Evolutionary conservation across 2,113 vertebrate species (phyloP).

Genomic region (Perccottus glenii): DNA sequence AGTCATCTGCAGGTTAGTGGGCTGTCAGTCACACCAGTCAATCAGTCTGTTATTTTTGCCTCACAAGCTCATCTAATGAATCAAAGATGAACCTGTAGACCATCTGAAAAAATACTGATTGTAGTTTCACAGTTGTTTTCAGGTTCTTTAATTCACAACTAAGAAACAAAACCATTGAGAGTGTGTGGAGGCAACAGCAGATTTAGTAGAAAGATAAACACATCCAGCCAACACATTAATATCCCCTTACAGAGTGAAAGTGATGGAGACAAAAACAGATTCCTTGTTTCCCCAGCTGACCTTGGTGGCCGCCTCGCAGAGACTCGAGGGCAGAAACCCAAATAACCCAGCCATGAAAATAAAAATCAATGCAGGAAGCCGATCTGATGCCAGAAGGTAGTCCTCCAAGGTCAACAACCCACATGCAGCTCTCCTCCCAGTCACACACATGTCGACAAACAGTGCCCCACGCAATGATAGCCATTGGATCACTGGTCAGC

Average conservation of each 20-base stretch:
- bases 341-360: constrained; percentile 73
- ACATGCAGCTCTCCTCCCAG: constrained; percentile 52
- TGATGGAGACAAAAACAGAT: constrained; percentile 56
- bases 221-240: constrained; percentile 25
- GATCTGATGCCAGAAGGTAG: constrained; percentile 73
- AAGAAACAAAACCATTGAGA: background rate
- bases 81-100: background rate
- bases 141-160: background rate
- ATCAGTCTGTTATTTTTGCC: background rate
- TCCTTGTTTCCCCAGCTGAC: constrained; percentile 56
- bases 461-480: constrained; percentile 21
- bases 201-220: constrained; percentile 14
- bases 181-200: constrained; percentile 2
- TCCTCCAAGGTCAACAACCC: constrained; percentile 72
- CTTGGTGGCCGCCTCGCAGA: constrained; percentile 57
- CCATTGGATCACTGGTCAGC: constrained; percentile 16
- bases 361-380: constrained; percentile 79
- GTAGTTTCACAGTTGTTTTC: background rate
- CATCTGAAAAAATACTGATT: background rate
- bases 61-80: background rate
- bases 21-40: no score
- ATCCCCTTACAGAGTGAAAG: constrained; percentile 51
- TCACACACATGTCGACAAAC: constrained; percentile 42
- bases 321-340: constrained; percentile 65
- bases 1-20: no score